These are phyloP conservation scores for Antrozous pallidus DNA, from an alignment of 2,797 vertebrate genomes.

Conservation along the genomic window DNA sequence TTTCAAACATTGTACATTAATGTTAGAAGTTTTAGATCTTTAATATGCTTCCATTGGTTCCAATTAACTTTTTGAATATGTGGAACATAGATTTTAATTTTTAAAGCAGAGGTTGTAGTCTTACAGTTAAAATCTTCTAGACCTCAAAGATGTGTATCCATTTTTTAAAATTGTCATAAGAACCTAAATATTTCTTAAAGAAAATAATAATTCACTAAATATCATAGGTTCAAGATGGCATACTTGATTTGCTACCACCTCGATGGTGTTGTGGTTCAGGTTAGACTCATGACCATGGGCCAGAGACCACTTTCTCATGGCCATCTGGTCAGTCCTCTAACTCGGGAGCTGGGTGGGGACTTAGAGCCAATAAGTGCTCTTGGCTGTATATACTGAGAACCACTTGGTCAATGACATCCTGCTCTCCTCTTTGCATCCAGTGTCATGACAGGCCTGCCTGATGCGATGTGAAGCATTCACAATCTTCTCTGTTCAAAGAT, in stretches of 20 bases:
- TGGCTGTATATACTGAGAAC: neutral
- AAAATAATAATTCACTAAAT: neutral
- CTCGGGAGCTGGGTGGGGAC: neutral
- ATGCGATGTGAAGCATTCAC: neutral
- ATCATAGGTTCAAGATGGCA: neutral
- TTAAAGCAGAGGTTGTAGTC: neutral
- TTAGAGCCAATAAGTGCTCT: rapidly evolving
- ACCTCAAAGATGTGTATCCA: neutral
- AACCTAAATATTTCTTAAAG: neutral
- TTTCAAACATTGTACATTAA: neutral
- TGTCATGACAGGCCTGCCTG: neutral
- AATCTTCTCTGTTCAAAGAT: neutral
- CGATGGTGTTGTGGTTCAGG: neutral
- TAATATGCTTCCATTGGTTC: neutral
- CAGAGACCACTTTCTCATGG: neutral
- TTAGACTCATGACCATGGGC: neutral
- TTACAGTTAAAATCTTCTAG: neutral
- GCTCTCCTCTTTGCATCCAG: neutral
- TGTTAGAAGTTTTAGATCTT: neutral
- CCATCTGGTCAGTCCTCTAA: no score
- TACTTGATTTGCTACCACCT: neutral
- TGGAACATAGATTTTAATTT: neutral
- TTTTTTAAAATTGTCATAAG: neutral
- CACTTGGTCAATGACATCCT: neutral
- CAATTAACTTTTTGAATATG: neutral